phyloP scores from a whole-genome alignment of 1,140 invertebrate species.

The Lepidurus arcticus region DNA sequence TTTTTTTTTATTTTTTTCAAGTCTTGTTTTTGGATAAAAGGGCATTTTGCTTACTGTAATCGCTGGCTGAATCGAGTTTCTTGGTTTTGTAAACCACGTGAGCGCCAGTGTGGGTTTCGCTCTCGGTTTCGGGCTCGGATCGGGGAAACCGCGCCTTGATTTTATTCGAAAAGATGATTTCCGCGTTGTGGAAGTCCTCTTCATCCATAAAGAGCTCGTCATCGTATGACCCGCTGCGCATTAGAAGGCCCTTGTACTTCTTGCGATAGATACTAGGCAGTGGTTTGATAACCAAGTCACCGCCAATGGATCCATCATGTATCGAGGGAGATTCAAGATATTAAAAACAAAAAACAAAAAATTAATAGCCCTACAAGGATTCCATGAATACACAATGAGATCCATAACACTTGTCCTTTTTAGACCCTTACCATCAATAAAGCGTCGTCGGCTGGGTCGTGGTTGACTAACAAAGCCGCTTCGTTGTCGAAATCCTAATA shows the following conservation, averaged over 20 bases:
- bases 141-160: conserved; percentile 30
- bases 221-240: conserved; percentile 52
- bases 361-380: no score
- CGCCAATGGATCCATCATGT: conserved; percentile 84
- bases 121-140: conserved; percentile 49
- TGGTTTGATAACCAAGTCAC: conserved; percentile 77
- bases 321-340: conserved; percentile 25
- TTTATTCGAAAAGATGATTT: conserved; percentile 35
- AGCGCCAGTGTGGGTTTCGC: conserved; percentile 40
- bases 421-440: conserved; percentile 67
- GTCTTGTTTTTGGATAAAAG: background rate
- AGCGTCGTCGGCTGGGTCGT: conserved; percentile 65
- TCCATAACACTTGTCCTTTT: background rate
- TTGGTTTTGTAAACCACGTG: conserved; percentile 61
- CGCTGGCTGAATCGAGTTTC: conserved; percentile 54
- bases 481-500: conserved; percentile 79
- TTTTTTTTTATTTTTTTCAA: background rate
- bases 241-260: conserved; percentile 34
- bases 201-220: conserved; percentile 68
- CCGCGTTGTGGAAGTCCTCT: conserved; percentile 47
- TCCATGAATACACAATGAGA: conserved; percentile 16
- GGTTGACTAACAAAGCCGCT: conserved; percentile 73
- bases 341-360: background rate
- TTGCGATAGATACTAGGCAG: conserved; percentile 60
- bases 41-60: conserved; percentile 56